These are phyloP conservation scores for Hucho hucho DNA, from an alignment of 2,113 vertebrate genomes.

Conservation along the genomic window DNA sequence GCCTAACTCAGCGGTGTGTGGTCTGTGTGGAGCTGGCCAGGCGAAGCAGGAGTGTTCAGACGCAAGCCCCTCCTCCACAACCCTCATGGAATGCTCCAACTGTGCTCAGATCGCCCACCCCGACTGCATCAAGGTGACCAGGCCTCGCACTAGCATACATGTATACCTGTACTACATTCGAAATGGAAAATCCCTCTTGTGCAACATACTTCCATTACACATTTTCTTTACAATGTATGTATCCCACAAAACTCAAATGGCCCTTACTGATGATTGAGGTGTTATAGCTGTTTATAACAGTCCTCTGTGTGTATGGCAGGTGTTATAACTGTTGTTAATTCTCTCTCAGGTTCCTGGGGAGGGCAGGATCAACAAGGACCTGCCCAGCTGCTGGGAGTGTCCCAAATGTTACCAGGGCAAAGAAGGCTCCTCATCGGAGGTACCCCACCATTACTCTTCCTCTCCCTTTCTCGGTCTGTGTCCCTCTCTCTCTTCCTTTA, in stretches of 20 bases:
- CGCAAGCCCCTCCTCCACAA: conserved; percentile 81
- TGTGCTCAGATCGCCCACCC: conserved; percentile 93
- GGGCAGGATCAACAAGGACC: conserved; percentile 89
- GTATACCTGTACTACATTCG: too few species aligned
- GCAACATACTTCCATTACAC: too few species aligned
- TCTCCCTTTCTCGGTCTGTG: not conserved
- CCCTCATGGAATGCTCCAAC: conserved; percentile 97
- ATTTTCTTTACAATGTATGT: too few species aligned
- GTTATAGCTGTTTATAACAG: not conserved
- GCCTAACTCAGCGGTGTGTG: conserved; percentile 92
- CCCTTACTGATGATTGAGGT: not conserved
- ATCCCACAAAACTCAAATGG: too few species aligned
- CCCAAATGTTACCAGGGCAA: conserved; percentile 90
- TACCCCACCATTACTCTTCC: conserved; percentile 25
- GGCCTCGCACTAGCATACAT: not conserved
- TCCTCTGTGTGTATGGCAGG: not conserved
- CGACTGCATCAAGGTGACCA: conserved; percentile 87
- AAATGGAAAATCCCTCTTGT: too few species aligned
- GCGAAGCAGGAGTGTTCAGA: conserved; percentile 85
- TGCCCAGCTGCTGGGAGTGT: conserved; percentile 98
- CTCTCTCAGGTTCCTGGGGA: conserved; percentile 84
- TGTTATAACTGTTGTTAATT: not conserved
- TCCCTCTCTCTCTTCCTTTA: not conserved
- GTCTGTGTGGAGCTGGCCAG: conserved; percentile 81
- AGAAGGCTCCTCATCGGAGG: conserved; percentile 73